Percentiles rank a stretch among this genome's conserved stretches.
Conservation (phyloP, 30 jellyfish, hydroid and myxozoan genomes). For the Turritopsis rubra region DNA sequence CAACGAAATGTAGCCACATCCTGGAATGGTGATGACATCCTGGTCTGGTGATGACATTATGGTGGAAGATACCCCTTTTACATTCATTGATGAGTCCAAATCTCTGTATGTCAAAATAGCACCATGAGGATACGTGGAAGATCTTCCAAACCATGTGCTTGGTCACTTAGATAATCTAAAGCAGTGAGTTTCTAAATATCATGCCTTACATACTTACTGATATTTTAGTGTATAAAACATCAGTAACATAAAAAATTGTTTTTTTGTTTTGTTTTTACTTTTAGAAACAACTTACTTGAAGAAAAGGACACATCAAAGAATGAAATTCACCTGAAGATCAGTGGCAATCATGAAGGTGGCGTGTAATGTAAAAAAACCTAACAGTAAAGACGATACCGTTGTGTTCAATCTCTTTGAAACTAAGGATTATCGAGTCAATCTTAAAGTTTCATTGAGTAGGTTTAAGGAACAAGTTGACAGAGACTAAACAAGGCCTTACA, state of each 20-base stretch:
- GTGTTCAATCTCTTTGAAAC: slow-evolving; percentile 18
- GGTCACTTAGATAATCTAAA: slow-evolving; percentile 6
- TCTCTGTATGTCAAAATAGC: background rate
- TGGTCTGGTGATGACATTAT: slow-evolving; percentile 23
- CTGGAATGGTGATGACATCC: slow-evolving; percentile 17
- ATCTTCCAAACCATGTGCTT: slow-evolving; percentile 9
- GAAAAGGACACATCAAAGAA: background rate
- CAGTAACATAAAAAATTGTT: too few relatives aligned
- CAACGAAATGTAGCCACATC: slow-evolving; percentile 5
- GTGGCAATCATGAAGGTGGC: slow-evolving; percentile 23
- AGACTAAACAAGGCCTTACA: background rate
- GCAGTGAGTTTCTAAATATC: background rate
- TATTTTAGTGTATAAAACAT: background rate
- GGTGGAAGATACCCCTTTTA: slow-evolving; percentile 6
- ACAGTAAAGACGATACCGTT: slow-evolving; percentile 12
- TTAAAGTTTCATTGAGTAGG: background rate
- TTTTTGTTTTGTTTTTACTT: too few relatives aligned
- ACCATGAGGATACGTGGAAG: slow-evolving; percentile 15
- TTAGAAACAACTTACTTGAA: background rate
- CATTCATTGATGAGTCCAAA: slow-evolving; percentile 2
- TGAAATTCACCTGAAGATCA: slow-evolving; percentile 21
- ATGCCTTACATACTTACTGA: background rate
- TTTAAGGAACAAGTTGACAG: background rate
- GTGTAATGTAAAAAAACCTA: background rate
- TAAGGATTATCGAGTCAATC: background rate